Base-by-base conservation (phyloP, 2,113 vertebrate genomes). In the Cheirogaleus medius region DNA sequence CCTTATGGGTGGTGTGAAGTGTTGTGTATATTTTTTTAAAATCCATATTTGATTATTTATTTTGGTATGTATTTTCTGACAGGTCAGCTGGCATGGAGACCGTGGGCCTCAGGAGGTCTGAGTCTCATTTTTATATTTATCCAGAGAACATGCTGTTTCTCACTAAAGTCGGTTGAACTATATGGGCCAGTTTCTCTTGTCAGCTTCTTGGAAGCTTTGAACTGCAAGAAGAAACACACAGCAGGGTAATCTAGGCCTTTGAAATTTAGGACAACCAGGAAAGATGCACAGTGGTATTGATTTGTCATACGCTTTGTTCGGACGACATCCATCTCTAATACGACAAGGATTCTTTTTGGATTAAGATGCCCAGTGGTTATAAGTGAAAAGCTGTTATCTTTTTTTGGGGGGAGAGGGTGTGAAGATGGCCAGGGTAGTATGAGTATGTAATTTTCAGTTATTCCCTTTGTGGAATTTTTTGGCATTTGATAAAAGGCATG, bases 221-320 rank as follows among this genome's bases (percentile, higher is more conserved):
- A 98, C 71, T 81, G 29, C 64, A 94, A 93, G 97, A 98, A 98
- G 94, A 97, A 98, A 97, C 78, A 81, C 93, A 85, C 97, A 98
- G 96, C 97, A 95, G 93, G 96, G 42, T 94, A 90, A 97, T 90
- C 80, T 80, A 95, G 84, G 39, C 54, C 95, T 98, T 97, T 98
- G 96, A 97, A 98, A 97, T 91, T 83, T 91, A 39, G 89, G 96
- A 78, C 54, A 95, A 93, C 80, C 58, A 82, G 93, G 90, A 94
- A 95, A 97, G 96, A 97, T 90, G 81, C 71, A 87, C 84, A 58
- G 87, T 49, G 93, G 83, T 96, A 95, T 76, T 83, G 95, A 96
- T 92, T 96, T 71, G 69, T 78, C 95, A 87, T 89, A 95, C 92
- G 91, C 95, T 97, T 97, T 97, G 95, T 96, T 98, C 94, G 87